These are phyloP conservation scores for Characodon lateralis DNA, from an alignment of 2,797 vertebrate species.

Conservation along the genomic window DNA sequence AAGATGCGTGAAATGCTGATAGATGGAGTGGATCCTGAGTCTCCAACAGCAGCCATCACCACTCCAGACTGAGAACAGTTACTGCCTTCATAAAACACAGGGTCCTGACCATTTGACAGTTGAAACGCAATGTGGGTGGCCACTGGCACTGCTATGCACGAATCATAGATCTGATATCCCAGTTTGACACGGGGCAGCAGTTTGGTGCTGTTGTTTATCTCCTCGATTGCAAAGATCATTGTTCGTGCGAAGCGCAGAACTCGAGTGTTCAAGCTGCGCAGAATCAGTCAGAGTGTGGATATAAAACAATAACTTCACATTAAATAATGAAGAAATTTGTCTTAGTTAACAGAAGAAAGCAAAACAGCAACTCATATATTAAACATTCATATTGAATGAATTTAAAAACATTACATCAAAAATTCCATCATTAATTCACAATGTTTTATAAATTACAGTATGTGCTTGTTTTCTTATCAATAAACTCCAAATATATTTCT, in stretches of 20 bases:
- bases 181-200: conserved; percentile 60
- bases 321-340: not conserved
- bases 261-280: conserved; percentile 59
- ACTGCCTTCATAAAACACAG: not conserved
- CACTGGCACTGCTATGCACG: conserved; percentile 54
- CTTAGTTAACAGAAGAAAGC: not conserved
- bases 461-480: not conserved
- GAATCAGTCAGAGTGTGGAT: conserved; percentile 36
- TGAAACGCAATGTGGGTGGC: conserved; percentile 54
- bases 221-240: conserved; percentile 65
- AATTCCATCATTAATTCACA: not conserved
- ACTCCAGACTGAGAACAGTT: conserved; percentile 40
- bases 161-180: conserved; percentile 70
- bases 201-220: conserved; percentile 66
- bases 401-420: not conserved
- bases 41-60: conserved; percentile 63
- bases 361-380: not conserved
- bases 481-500: not conserved
- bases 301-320: not conserved
- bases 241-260: conserved; percentile 57
- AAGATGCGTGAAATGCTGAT: conserved; percentile 53
- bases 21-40: conserved; percentile 72
- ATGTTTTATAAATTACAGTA: not conserved
- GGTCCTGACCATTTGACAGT: conserved; percentile 45
- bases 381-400: not conserved